Conservation (phyloP, 2,888 invertebrate genomes). For the Acleris holmiana region DNA sequence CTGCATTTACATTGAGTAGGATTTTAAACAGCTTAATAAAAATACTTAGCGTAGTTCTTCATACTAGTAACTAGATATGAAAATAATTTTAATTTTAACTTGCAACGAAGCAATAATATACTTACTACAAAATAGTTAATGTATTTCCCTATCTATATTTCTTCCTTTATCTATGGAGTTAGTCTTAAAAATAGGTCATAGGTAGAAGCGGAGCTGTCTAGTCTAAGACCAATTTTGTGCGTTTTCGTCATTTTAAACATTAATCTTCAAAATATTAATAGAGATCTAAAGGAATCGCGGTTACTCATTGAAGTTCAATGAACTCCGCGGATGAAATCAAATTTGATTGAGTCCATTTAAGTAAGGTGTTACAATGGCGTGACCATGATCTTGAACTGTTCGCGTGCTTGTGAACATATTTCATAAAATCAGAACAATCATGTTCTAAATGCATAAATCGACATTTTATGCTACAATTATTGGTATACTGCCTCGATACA, state of each 20-base stretch:
- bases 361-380: too few species aligned
- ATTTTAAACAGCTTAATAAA: slow-evolving; percentile 5
- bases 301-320: not conserved
- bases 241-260: not conserved
- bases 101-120: too few species aligned
- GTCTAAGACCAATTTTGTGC: slow-evolving; percentile 8
- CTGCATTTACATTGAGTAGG: slow-evolving; percentile 17
- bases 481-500: slow-evolving; percentile 29
- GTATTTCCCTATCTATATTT: too few species aligned
- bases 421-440: too few species aligned
- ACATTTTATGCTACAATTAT: slow-evolving; percentile 4
- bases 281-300: not conserved
- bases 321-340: too few species aligned
- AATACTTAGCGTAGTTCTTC: not conserved
- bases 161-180: slow-evolving; percentile 1
- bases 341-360: too few species aligned
- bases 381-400: too few species aligned
- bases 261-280: not conserved
- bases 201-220: slow-evolving; percentile 18
- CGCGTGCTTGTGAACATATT: too few species aligned
- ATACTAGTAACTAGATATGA: too few species aligned
- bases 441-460: not conserved
- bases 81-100: too few species aligned
- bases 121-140: too few species aligned
- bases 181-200: slow-evolving; percentile 2